Base-by-base conservation (phyloP, 1,140 invertebrate genomes). In the Paralvinella palmiformis region DNA sequence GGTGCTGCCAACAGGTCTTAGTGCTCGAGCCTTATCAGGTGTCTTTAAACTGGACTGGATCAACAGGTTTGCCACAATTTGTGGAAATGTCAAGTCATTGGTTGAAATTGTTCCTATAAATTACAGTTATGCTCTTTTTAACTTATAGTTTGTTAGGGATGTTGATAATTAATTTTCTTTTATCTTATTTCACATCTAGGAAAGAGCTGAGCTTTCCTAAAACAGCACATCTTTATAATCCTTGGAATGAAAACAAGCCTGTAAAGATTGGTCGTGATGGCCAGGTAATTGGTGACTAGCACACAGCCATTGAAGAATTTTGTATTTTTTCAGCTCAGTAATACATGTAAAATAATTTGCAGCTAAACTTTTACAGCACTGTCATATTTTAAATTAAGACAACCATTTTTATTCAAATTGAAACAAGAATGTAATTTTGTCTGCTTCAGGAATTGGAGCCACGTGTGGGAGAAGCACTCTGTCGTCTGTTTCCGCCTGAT, bases 251-350 rank as follows among this genome's bases (percentile, higher is more conserved):
- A 79, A 92, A 93, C 35, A 97, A 97, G 82, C 94, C 94, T 58
- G 94, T 98, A 0, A 98, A 98, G 85, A 98, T 98, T 76, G 95
- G 94, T 17, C 85, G 96, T 71, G 96, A 98, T 85, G 96, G 96
- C 20, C 96, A 87, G 77, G 84, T 84, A 57, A 13, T 27, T 53
- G 50, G 10, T 53, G 15, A 17, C 10, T 17, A 24, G 24, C 10
- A 53, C 50, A 17, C 24, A 13, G 20, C n/a, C 56, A 15, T 1
- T 22, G 56, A 20, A 13, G 33, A n/a, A 1, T 7, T 59, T 62
- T 63, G 45, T 15, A 13, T 65, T 68, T 29, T 33, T 17, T 36
- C 13, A 27, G 29, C 13, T 69, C 31, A 27, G 7, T 29, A 31
- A 7, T 69, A 65, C 27, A 60, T 32, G 27, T 29, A 32, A 15